Conservation (phyloP, 2,888 invertebrate genomes). For the Muschampia plurimacula region DNA sequence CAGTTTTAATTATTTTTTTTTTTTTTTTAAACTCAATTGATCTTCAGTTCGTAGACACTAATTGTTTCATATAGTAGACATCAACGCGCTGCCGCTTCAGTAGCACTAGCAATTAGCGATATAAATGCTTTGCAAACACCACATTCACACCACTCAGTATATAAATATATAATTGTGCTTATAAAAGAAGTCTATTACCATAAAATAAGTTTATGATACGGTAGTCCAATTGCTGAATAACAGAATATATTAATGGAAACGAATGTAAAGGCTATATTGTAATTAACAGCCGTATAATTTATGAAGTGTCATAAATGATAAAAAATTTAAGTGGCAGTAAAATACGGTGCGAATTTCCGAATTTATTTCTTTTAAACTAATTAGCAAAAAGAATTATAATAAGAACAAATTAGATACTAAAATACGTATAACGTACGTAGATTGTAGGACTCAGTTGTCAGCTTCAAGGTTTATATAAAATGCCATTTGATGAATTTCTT, state of each 20-base stretch:
- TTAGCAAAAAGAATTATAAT: conserved; percentile 12
- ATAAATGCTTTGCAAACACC: conserved; percentile 8
- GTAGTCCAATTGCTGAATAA: conserved; percentile 14
- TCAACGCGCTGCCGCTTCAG: conserved; percentile 34
- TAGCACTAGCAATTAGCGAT: conserved; percentile 10
- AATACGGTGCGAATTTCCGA: conserved; percentile 1
- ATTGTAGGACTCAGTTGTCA: conserved; percentile 9
- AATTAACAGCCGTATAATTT: conserved; percentile 20
- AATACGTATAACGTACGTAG: conserved; percentile 3
- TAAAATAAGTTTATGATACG: conserved; percentile 26
- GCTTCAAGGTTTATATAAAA: conserved; percentile 35
- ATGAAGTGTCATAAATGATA: conserved; percentile 22
- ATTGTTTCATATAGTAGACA: conserved; percentile 32
- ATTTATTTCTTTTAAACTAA: conserved; percentile 24
- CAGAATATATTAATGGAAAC: conserved; percentile 16
- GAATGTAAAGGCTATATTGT: conserved; percentile 21
- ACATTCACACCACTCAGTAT: conserved; percentile 9
- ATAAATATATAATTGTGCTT: conserved; percentile 15
- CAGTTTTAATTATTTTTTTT: background rate
- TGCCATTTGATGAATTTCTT: conserved; percentile 37
- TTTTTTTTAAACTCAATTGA: background rate
- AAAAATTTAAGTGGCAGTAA: conserved; percentile 16
- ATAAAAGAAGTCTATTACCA: conserved; percentile 22
- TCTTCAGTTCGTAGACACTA: conserved; percentile 1
- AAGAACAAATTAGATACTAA: conserved; percentile 8